Base-by-base conservation (phyloP, 2,888 invertebrate species). In the Piscicola geometra region DNA sequence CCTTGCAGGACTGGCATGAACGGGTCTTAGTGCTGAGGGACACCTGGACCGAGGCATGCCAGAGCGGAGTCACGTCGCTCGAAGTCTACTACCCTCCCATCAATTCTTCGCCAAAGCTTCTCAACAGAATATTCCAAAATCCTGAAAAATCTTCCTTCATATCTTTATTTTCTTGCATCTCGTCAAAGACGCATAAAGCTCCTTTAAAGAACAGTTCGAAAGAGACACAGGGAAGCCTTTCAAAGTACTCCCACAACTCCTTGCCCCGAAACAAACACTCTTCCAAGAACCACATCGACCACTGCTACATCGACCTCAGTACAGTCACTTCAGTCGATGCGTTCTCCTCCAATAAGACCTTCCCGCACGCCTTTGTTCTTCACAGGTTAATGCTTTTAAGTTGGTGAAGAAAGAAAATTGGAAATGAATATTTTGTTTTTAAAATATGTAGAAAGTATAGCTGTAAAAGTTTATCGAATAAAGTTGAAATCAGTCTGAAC, bases 1-100 rank as follows among this genome's bases (percentile, higher is more conserved):
- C n/a, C n/a, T n/a, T n/a, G 9, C 67, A 77, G 77, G 71, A 73
- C 28, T 77, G 77, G 77, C 76, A 77, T 35, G 67, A 69, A 30
- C 56, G 76, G 28, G 69, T 35, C 33, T 60, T 77, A 35, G 75
- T 76, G 28, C 33, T 77, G 70, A 72, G 77, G 21, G 77, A 77
- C 32, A 64, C 67, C n/a, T 75, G 70, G 70, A 77, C 76, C 2
- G 47, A 76, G 21, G 71, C 36, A 41, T 60, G 70, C 52, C 76
- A 69, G 25, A 66, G 41, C 30, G 71, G 75, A 28, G 77, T 69
- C 33, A 70, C 77, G 3, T 28, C 71, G 18, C 76, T 77, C 12
- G 77, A 77, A 25, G 71, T 77, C n/a, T 56, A 64, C 71, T 52
- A 41, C 18, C 50, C 52, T 28, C n/a, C 60, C 21, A 25, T 5